Evolutionary conservation across 1,140 invertebrate genomes (phyloP).

Genomic region (Pseudomyrmex pallidus): DNA sequence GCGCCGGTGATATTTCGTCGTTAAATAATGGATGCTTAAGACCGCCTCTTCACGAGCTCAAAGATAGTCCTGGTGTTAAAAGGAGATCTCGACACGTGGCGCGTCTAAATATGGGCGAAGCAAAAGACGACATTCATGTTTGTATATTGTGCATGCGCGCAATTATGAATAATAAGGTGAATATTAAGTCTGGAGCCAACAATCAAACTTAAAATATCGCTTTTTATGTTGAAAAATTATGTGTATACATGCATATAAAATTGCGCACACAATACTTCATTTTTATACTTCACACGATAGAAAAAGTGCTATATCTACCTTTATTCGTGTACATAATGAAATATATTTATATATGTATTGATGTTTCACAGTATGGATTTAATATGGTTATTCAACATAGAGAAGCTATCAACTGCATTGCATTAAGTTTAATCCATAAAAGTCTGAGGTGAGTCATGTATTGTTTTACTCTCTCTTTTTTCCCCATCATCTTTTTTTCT

Average conservation of each 20-base stretch:
- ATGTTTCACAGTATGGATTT: conserved; percentile 94
- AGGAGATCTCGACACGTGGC: conserved; percentile 93
- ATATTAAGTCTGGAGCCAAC: conserved; percentile 17
- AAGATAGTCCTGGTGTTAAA: conserved; percentile 90
- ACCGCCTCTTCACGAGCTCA: conserved; percentile 87
- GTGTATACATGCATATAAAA: too few species aligned
- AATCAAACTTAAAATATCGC: not conserved
- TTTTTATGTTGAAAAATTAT: not conserved
- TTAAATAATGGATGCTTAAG: conserved; percentile 87
- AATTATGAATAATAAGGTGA: conserved; percentile 99
- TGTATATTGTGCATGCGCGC: conserved; percentile 99
- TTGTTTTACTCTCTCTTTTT: conserved; percentile 19
- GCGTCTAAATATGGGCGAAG: conserved; percentile 98
- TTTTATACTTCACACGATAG: not conserved
- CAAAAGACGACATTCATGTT: conserved; percentile 99
- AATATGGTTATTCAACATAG: conserved; percentile 99
- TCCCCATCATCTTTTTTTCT: too few species aligned
- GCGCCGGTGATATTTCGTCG: conserved; percentile 77
- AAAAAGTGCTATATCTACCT: not conserved
- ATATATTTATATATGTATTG: conserved; percentile 11
- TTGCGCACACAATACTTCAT: not conserved
- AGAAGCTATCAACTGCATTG: conserved; percentile 99
- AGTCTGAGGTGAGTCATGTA: conserved; percentile 90
- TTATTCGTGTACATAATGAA: not conserved
- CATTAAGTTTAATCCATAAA: conserved; percentile 98